Base-by-base conservation (phyloP, 2,888 invertebrate species). In the Chymomyza procnemis region DNA sequence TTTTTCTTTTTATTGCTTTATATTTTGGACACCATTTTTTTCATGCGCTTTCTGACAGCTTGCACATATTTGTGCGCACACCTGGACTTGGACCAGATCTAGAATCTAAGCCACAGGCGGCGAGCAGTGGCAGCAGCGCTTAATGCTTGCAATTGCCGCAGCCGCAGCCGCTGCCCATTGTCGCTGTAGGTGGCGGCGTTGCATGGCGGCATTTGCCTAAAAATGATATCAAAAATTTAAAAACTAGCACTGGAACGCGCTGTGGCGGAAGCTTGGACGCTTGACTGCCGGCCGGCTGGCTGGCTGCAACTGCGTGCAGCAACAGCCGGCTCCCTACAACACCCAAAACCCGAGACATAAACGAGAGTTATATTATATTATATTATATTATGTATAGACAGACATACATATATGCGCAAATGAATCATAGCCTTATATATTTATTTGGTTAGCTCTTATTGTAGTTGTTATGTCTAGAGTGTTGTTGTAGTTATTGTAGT, bases 401-500 rank as follows among this genome's bases (percentile, higher is more conserved):
- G n/a, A n/a, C n/a, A 41, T 4, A 41, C 34, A 16, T 18, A 16
- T 78, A 77, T 79, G 75, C 79, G 78, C 80, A 84, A 79, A 73
- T 84, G 81, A 82, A 75, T 82, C 81, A 82, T 82, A 60, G 58
- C n/a, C 62, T 48, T 54, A 71, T 70, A 19, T 12, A 34, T 52
- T 19, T 60, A 22, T 61, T 71, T 54, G 54, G 71, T 48, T 62
- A 54, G 54, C 54, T n/a, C n/a, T 50, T 48, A 60, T 55, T 30
- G 34, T 54, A 21, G 41, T 61, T 74, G 71, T 41, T 59, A 48
- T 61, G 52, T 50, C 26, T 52, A 50, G 62, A 21, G 57, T 66
- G 56, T 67, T 56, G 56, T 30, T 54, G 46, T 57, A 30, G 46
- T 61, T 73, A 67, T 46, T 56, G 56, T 64, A 56, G 58, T 26